Evolutionary conservation across 2,113 vertebrate species (phyloP), one percentile per base, ranked within the genome.

Genomic region (Laticauda laticaudata): DNA sequence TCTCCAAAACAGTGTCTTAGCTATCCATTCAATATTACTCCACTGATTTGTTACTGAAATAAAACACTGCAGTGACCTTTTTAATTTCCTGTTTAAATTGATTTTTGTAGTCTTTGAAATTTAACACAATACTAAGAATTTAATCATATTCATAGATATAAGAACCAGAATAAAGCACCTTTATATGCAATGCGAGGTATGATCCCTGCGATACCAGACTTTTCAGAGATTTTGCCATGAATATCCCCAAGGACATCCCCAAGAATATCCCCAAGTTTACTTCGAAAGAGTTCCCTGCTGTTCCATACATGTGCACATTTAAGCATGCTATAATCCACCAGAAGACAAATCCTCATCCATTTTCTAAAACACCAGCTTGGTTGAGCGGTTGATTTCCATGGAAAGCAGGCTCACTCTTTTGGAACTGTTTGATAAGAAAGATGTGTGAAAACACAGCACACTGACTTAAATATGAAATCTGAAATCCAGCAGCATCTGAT

Each of bases 31-130:
- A 97, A 97, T 95, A 95, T 96, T 96, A 96, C 96, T 96, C 96
- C 94, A 94, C 89, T 94, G 97, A 95, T 97, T 96, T 97, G 95
- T 96, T 95, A 92, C 94, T 96, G 97, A 97, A 96, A 97, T 97
- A 96, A 98, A 97, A 98, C 97, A 97, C 92, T 95, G 94, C 96
- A 92, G 91, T 97, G 97, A 98, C 97, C 97, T 98, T 98, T 98
- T 96, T 95, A 97, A 97, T 97, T 97, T 96, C 96, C 92, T 95
- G 97, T 97, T 97, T 98, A 26, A 61, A 61, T 12, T 61, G 59
- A 61, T 98, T 81, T 97, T 97, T 97, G 97, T 97, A 97, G 94
- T 98, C 97, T 97, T 97, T 96, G 96, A 97, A 98, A 98, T 97
- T 97, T 96, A 97, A 96, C 97, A 97, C 97, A 97, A 97, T 96